Conservation (phyloP, 92 coral and sea anemone species). For the Umimayanthus chanpuru region DNA sequence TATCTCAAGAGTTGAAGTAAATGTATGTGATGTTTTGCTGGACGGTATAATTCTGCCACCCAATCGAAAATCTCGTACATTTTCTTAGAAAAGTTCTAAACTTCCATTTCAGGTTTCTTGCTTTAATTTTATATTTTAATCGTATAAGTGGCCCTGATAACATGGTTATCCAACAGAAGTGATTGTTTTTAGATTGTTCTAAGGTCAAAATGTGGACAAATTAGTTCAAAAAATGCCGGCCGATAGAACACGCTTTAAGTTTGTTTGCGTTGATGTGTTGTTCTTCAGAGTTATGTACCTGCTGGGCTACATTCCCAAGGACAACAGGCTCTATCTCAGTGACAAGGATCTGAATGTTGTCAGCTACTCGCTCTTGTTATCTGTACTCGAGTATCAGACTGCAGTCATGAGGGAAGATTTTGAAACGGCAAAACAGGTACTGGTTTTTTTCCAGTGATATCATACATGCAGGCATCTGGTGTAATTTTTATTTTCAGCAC, state of each 20-base stretch:
- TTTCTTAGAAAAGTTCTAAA: no score
- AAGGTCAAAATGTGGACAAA: neutral
- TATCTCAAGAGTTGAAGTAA: no score
- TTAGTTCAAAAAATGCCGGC: neutral
- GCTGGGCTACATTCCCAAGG: slow-evolving; percentile 97
- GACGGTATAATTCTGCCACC: no score
- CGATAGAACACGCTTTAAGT: neutral
- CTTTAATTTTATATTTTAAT: no score
- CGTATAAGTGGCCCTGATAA: neutral
- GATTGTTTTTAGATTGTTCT: neutral
- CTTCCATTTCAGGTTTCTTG: neutral
- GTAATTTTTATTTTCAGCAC: no score
- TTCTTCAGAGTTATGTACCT: slow-evolving; percentile 84
- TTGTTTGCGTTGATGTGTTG: neutral
- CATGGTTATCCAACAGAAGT: neutral
- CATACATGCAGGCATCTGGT: neutral
- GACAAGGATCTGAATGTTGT: slow-evolving; percentile 95
- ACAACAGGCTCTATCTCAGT: slow-evolving; percentile 87
- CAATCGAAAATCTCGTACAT: no score
- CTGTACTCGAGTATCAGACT: slow-evolving; percentile 97
- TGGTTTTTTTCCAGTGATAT: neutral
- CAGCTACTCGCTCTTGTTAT: slow-evolving; percentile 87
- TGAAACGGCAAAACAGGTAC: slow-evolving; percentile 98
- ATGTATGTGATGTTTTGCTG: no score
- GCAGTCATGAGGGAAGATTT: slow-evolving; percentile 99